A percentile compares a stretch with the other conserved stretches of the same genome.
Conservation (phyloP, 2,888 invertebrate species). For the Drosophila flavopinicola region DNA sequence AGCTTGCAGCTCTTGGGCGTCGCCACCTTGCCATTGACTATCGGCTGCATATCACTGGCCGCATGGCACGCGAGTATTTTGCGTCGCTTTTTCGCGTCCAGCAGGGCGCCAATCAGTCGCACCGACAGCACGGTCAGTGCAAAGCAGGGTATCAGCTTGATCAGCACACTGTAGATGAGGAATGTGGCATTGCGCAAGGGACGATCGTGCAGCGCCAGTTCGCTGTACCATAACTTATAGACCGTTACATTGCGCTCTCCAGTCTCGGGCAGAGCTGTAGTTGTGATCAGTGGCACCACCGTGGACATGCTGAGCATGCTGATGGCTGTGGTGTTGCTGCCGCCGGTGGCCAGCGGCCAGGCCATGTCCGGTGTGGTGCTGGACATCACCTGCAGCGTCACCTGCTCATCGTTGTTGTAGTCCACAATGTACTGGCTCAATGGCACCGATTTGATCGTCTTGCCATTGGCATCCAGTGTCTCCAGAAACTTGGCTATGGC, state of each 20-base stretch:
- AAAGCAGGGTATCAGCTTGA: conserved; percentile 95
- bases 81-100: conserved; percentile 91
- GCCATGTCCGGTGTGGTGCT: conserved; percentile 69
- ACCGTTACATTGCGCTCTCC: conserved; percentile 87
- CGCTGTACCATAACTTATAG: conserved; percentile 89
- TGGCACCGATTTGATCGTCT: conserved; percentile 71
- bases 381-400: conserved; percentile 71
- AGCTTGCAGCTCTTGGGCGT: conserved; percentile 82
- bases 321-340: conserved; percentile 33
- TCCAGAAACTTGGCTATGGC: conserved; percentile 88
- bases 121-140: conserved; percentile 93
- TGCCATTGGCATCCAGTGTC: conserved; percentile 81
- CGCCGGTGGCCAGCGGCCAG: conserved; percentile 36
- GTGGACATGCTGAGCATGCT: conserved; percentile 30
- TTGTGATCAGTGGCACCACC: conserved; percentile 1
- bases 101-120: conserved; percentile 90
- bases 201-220: conserved; percentile 86
- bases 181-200: conserved; percentile 90
- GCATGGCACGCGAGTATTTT: conserved; percentile 87
- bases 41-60: conserved; percentile 85
- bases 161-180: conserved; percentile 96
- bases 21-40: conserved; percentile 82
- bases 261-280: not conserved
- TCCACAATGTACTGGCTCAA: conserved; percentile 75
- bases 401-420: conserved; percentile 64